Percentiles rank a stretch among this genome's conserved stretches.
Evolutionary conservation across 1,140 invertebrate species (phyloP).

Genomic region (Orius insidiosus): DNA sequence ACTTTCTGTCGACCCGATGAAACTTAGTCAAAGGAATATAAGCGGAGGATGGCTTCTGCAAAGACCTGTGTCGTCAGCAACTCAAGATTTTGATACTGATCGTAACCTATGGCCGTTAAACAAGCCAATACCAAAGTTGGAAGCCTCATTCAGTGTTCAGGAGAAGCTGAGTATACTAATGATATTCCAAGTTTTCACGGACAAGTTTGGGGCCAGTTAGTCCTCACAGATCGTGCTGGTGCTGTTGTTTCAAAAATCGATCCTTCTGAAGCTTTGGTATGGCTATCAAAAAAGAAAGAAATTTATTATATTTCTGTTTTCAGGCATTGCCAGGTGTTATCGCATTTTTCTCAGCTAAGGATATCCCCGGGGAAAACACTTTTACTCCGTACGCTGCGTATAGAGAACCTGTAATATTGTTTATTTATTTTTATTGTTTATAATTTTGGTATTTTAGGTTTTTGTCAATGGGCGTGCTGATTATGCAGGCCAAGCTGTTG

Average conservation of each 20-base stretch:
- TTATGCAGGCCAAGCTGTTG: slow-evolving; percentile 53
- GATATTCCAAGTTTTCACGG: slow-evolving; percentile 36
- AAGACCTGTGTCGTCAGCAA: slow-evolving; percentile 46
- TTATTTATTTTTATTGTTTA: no score
- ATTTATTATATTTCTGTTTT: neutral
- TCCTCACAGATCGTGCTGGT: slow-evolving; percentile 27
- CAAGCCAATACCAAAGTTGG: slow-evolving; percentile 57
- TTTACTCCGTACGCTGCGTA: slow-evolving; percentile 20
- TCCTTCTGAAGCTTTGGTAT: slow-evolving; percentile 37
- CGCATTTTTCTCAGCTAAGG: neutral
- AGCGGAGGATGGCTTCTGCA: slow-evolving; percentile 19
- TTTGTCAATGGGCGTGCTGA: slow-evolving; percentile 32
- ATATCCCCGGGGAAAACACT: slow-evolving; percentile 1
- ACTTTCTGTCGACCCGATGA: slow-evolving; percentile 10
- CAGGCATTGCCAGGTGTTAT: neutral
- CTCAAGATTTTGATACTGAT: slow-evolving; percentile 53
- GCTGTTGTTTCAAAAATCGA: slow-evolving; percentile 28
- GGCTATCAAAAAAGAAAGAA: slow-evolving; percentile 13
- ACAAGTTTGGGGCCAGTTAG: slow-evolving; percentile 47
- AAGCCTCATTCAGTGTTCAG: slow-evolving; percentile 51
- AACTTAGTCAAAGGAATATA: slow-evolving; percentile 8
- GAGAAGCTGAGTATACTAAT: slow-evolving; percentile 51
- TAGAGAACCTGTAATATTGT: neutral
- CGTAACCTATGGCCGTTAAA: slow-evolving; percentile 58
- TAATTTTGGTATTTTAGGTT: no score